Evolutionary conservation across 2,113 vertebrate species (phyloP).

Genomic region (Erythrocebus patas): DNA sequence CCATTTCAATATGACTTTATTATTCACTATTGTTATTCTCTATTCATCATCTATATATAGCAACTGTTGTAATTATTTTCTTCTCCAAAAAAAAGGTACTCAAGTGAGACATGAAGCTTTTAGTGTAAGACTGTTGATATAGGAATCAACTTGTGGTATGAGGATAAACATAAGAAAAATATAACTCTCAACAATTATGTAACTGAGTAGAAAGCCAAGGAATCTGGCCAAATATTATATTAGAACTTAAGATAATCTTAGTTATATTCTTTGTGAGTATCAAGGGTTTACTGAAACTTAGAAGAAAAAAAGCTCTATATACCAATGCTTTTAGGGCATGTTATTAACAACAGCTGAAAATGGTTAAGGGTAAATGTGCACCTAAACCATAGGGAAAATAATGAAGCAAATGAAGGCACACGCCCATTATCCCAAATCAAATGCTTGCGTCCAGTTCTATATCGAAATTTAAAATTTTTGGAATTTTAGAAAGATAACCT

Average conservation of each 20-base stretch:
- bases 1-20: neutral
- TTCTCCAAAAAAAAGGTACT: neutral
- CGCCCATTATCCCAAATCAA: neutral
- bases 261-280: neutral
- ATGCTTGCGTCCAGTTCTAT: neutral
- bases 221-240: neutral
- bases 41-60: neutral
- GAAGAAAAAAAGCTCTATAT: neutral
- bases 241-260: neutral
- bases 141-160: neutral
- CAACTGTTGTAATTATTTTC: neutral
- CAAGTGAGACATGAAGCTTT: conserved; percentile 16
- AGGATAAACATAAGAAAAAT: conserved; percentile 49
- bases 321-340: neutral
- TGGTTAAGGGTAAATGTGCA: neutral
- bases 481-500: conserved; percentile 29
- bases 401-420: neutral
- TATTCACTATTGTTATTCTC: neutral
- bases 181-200: neutral
- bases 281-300: conserved; percentile 17
- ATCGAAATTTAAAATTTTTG: neutral
- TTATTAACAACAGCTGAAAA: conserved; percentile 4
- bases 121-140: neutral
- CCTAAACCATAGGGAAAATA: neutral
- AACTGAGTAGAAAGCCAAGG: neutral